phyloP scores from a whole-genome alignment of 2,113 vertebrate species.

The Arenaria interpres region DNA sequence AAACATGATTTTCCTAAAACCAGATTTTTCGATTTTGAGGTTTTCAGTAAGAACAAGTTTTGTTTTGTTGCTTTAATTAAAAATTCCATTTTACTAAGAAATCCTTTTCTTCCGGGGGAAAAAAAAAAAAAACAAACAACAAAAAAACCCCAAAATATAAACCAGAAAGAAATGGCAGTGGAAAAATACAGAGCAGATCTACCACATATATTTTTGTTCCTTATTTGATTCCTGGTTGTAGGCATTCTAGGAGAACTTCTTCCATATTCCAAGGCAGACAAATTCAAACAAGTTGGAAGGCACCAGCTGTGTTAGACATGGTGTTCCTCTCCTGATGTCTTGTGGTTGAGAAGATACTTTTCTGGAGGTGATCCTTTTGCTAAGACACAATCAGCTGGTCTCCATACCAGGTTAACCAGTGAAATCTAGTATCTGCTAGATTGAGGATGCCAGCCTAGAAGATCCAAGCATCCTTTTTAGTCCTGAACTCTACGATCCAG shows the following conservation, averaged over 20 bases:
- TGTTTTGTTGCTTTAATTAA: conserved; percentile 32
- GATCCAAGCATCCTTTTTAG: background rate
- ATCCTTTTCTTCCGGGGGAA: background rate
- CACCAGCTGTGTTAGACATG: background rate
- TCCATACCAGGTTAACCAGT: background rate
- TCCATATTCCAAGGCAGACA: background rate
- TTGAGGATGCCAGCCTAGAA: background rate
- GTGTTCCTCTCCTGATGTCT: background rate
- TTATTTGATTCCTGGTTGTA: background rate
- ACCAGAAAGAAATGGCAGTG: background rate
- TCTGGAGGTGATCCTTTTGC: background rate
- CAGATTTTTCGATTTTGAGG: conserved; percentile 11
- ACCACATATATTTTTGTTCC: background rate
- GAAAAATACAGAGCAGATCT: background rate
- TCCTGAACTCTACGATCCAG: background rate
- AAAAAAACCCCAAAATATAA: background rate
- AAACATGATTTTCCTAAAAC: background rate
- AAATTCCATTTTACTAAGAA: background rate
- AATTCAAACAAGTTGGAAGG: background rate
- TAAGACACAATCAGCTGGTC: background rate
- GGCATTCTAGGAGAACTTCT: background rate
- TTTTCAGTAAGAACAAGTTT: conserved; percentile 3
- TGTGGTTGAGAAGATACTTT: background rate
- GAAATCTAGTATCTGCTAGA: background rate
- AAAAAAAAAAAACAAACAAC: background rate